Evolutionary conservation across 2,113 vertebrate genomes (phyloP), one percentile per base, ranked within the genome.

Genomic region (Garra rufa): DNA sequence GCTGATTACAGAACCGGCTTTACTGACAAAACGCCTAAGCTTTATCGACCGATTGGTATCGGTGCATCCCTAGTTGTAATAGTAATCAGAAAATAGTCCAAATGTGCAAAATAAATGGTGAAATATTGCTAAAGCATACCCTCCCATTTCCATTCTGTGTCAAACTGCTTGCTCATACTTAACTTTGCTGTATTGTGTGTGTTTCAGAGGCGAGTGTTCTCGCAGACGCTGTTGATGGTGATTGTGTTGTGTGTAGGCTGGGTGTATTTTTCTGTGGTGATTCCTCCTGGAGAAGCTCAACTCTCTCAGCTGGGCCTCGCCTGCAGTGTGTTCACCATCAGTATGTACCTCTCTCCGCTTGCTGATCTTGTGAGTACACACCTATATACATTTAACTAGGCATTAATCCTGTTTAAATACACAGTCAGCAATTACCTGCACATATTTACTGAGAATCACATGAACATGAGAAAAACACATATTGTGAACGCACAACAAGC

Each of bases 301-400:
- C 94, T 97, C 26, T 83, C 59, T 1, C 95, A 91, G 75, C 91
- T 99, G 15, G 98, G 98, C 52, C 95, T 99, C 44, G 93, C 95
- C 92, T 99, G 97, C 94, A 97, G 96, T 15, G 1, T 95, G 87
- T 93, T 97, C 90, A 98, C 98, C 46, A 93, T 99, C 93, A 93
- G 92, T 94, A 99, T 99, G 97, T 99, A 99, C 93, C 87, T 98
- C 84, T 98, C 97, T 0, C 98, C 97, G 0, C 93, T 99, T 85
- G 88, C 94, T 0, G 96, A 97, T 90, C 92, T 99, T 96, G 98
- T 98, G 93, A 1, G 84, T 87, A 61, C 44, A 74, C 26, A 48
- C n/a, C n/a, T 28, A 30, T 28, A 30, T 63, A 19, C 57, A 11
- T 57, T 34, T 59, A 77, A 76, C 48, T 17, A 76, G 28, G 28